Base-by-base conservation (phyloP, 2,888 invertebrate species). In the Lasioglossum malachurum region DNA sequence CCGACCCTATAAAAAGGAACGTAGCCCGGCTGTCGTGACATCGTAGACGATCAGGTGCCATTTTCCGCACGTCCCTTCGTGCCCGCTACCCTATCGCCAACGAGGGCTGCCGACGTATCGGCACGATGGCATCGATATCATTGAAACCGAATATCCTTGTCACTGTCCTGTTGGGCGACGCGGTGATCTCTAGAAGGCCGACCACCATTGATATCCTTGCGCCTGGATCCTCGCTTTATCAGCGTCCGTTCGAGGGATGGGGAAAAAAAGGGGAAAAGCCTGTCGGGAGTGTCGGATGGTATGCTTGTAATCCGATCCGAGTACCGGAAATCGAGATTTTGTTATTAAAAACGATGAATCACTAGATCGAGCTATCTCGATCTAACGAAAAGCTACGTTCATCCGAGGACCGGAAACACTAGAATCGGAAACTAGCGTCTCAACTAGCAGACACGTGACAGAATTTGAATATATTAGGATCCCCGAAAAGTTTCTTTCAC, bases 91-190 rank as follows among this genome's bases (percentile, higher is more conserved):
- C 77, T 75, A 64, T 74, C 85, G 76, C 53, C 67, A 27, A 35
- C 69, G 69, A 76, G 89, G 85, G 84, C 79, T 78, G 86, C 41
- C 79, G 75, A 88, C 78, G 82, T 86, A 90, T 91, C 90, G 87
- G 78, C 76, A 84, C 80, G 88, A 76, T 79, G 91, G 91, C 88
- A 90, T 90, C 87, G 91, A 93, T 93, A 91, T 81, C 86, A 88
- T 92, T 93, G 93, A 93, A 93, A 93, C 76, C 77, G 73, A 90
- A 93, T 92, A 93, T 83, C 87, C 88, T 91, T 93, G 92, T 88
- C 80, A 80, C 41, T 67, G 76, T 57, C 80, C 82, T 87, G 83
- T 85, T 76, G 78, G 72, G 64, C 74, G 82, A 75, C 82, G 78
- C 69, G 83, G 77, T 78, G 87, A 84, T 89, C 87, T 85, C 89